Evolutionary conservation across 2,888 invertebrate species (phyloP).

Genomic region (Euphydryas editha): DNA sequence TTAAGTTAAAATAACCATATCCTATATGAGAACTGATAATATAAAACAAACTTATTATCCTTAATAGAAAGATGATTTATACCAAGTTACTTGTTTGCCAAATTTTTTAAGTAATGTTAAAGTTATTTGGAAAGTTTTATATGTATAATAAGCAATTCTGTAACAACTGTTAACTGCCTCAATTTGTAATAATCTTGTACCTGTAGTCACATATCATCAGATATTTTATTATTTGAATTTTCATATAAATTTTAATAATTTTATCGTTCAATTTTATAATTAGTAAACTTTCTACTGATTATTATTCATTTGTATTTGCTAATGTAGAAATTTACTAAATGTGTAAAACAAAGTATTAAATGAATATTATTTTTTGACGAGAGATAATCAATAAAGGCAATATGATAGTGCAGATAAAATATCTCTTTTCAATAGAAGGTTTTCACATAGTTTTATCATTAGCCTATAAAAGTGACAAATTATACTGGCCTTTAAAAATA

Average conservation of each 20-base stretch:
- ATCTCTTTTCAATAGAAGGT: conserved; percentile 59
- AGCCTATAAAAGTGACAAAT: conserved; percentile 42
- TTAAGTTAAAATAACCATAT: no score
- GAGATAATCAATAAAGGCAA: neutral
- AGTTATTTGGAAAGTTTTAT: neutral
- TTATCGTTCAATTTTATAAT: no score
- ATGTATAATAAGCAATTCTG: neutral
- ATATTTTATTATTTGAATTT: neutral
- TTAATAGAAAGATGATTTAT: neutral
- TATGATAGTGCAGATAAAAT: conserved; percentile 46
- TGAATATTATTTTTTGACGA: neutral
- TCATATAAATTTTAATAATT: neutral
- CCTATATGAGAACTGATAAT: no score
- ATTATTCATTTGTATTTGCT: no score
- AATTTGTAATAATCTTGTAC: neutral
- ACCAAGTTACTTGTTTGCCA: neutral
- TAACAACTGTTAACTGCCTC: neutral
- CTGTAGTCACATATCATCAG: neutral
- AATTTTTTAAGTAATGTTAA: neutral
- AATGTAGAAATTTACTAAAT: neutral
- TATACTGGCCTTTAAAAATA: conserved; percentile 23
- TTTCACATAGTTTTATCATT: conserved; percentile 44
- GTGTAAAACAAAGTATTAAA: neutral
- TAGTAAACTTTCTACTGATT: no score
- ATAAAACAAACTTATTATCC: neutral